phyloP scores from a whole-genome alignment of 2,113 vertebrate genomes.

The Gadus macrocephalus region DNA sequence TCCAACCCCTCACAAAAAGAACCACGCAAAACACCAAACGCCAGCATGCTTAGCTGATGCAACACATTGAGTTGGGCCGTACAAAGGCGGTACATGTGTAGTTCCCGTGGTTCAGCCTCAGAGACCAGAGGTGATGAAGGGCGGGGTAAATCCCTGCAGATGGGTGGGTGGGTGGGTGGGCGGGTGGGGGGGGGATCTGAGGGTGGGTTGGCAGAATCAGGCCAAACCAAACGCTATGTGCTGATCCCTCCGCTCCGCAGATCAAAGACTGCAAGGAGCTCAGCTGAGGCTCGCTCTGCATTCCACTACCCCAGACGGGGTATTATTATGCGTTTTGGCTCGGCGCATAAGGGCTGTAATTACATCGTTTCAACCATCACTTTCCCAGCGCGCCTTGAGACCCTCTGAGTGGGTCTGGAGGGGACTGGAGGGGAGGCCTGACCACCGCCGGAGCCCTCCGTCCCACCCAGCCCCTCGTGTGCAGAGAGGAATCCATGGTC shows the following conservation, averaged over 20 bases:
- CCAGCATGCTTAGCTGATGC: slow-evolving; percentile 32
- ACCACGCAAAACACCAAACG: slow-evolving; percentile 30
- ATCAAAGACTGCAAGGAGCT: slow-evolving; percentile 66
- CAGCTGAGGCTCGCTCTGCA: slow-evolving; percentile 65
- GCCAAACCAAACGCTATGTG: slow-evolving; percentile 66
- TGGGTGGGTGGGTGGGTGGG: neutral
- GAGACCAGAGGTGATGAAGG: slow-evolving; percentile 32
- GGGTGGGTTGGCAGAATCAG: slow-evolving; percentile 58
- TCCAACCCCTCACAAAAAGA: slow-evolving; percentile 22
- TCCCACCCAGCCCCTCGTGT: slow-evolving; percentile 31
- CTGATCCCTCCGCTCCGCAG: slow-evolving; percentile 67
- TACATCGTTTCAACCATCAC: slow-evolving; percentile 63
- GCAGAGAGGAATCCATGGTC: slow-evolving; percentile 32
- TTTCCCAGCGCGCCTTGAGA: slow-evolving; percentile 66
- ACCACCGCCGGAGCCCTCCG: slow-evolving; percentile 32
- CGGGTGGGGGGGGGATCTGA: slow-evolving; percentile 1
- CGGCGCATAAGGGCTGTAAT: slow-evolving; percentile 62
- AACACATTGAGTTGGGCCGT: slow-evolving; percentile 23
- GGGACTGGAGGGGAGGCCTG: slow-evolving; percentile 39
- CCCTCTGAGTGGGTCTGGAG: slow-evolving; percentile 29
- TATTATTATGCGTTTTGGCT: slow-evolving; percentile 68
- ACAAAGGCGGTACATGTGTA: slow-evolving; percentile 54
- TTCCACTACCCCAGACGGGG: slow-evolving; percentile 68
- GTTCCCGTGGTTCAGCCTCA: slow-evolving; percentile 41
- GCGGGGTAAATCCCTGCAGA: slow-evolving; percentile 37